Evolutionary conservation across 2,797 vertebrate species (phyloP).

Genomic region (Aphelocoma californica): DNA sequence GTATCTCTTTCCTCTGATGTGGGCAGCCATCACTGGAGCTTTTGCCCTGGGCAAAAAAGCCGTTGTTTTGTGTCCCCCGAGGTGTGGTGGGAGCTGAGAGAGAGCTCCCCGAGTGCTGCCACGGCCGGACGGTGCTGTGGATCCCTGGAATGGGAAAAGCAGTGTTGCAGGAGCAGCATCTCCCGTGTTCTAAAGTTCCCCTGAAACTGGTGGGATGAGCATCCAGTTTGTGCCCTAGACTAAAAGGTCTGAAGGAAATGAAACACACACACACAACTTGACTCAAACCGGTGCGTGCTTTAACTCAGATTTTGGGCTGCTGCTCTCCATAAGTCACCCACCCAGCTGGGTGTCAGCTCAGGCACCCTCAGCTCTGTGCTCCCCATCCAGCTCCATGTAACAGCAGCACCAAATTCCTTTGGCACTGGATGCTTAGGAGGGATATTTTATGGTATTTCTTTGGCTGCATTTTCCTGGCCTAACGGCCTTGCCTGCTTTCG

Average conservation of each 20-base stretch:
- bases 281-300: accelerated
- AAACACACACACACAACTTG: neutral
- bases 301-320: neutral
- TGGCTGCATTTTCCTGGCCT: neutral
- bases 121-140: accelerated
- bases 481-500: neutral
- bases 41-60: neutral
- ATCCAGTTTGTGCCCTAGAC: neutral
- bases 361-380: neutral
- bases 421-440: neutral
- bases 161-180: neutral
- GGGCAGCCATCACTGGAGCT: neutral
- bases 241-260: neutral
- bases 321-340: neutral
- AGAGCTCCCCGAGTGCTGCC: neutral
- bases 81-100: neutral
- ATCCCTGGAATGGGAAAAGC: neutral
- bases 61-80: neutral
- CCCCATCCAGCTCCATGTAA: neutral
- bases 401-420: neutral
- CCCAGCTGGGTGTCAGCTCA: neutral
- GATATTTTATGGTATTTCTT: neutral
- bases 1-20: conserved; percentile 44
- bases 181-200: neutral
- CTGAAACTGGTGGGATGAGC: neutral